Percentiles rank a stretch among this genome's conserved stretches.
Evolutionary conservation across 2,888 invertebrate species (phyloP).

Genomic region (Macaria liturata): DNA sequence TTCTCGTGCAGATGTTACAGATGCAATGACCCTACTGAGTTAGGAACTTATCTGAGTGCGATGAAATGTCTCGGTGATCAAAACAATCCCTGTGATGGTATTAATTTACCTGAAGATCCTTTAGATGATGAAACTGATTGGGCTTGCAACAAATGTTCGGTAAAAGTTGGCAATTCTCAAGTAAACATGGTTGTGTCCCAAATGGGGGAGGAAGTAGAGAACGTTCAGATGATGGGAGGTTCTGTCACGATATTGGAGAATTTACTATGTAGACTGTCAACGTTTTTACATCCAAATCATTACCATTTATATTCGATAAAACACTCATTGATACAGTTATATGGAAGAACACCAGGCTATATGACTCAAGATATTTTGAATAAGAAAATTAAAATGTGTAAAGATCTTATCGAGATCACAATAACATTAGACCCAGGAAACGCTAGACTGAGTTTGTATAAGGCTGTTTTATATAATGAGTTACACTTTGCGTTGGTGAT

Average conservation of each 20-base stretch:
- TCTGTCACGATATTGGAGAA: conserved; percentile 84
- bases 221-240: conserved; percentile 84
- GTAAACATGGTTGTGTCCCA: conserved; percentile 86
- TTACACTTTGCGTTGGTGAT: conserved; percentile 83
- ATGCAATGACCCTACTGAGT: conserved; percentile 91
- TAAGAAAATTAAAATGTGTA: conserved; percentile 87
- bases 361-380: conserved; percentile 84
- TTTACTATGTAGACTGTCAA: conserved; percentile 86
- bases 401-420: conserved; percentile 85
- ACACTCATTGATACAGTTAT: conserved; percentile 91
- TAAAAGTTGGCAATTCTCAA: conserved; percentile 85
- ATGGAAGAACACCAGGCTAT: conserved; percentile 87
- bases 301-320: conserved; percentile 92
- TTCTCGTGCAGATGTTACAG: conserved; percentile 89
- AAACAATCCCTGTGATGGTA: conserved; percentile 84
- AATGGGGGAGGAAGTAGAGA: conserved; percentile 90
- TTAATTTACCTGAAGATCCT: conserved; percentile 88
- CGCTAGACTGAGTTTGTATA: conserved; percentile 88
- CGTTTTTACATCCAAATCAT: conserved; percentile 92
- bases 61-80: conserved; percentile 86
- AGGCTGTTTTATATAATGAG: conserved; percentile 90
- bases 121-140: conserved; percentile 88
- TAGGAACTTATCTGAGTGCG: conserved; percentile 89
- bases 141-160: conserved; percentile 88
- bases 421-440: conserved; percentile 88